Base-by-base conservation (phyloP, 2,113 vertebrate genomes). In the Isichthys henryi region DNA sequence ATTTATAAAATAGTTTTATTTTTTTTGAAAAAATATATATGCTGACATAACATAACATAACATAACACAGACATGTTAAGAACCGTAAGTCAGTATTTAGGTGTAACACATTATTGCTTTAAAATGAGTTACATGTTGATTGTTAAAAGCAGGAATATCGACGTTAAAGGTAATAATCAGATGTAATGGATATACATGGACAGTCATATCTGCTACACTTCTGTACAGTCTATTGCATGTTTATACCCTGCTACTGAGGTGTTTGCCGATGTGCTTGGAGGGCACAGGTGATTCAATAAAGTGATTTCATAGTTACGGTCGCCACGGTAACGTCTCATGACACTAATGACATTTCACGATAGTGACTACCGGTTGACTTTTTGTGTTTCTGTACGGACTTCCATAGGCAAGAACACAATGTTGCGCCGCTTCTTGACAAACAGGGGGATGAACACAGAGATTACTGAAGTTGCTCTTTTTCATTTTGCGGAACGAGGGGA, bases 51-150 rank as follows among this genome's bases (percentile, higher is more conserved):
- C 49, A 11, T 49, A 11, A 49, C 48, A 49, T 53, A 53, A 53
- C 52, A 56, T 35, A 84, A 48, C 17, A 84, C 43, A 45, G 39
- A 84, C 23, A 84, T n/a, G 39, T 48, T 23, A 84, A 23, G 82
- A 48, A 84, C 82, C 17, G n/a, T 84, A 46, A 45, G 35, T 46
- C 43, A 45, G 77, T 43, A 39, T 48, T 84, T n/a, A 46, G 1
- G 19, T 45, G 5, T 43, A 62, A 88, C 19, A 62, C 56, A 88
- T 66, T 88, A 88, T 88, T 88, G 87, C 87, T 45, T 88, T 88
- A 53, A 88, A 62, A 62, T 43, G 19, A 43, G 35, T 53, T 31
- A 86, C 49, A 52, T 45, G 27, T 62, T 66, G 15, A 62, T 56
- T 13, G 17, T 56, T 35, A 56, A 53, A 53, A 53, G 8, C 50